Percentiles rank a stretch among this genome's conserved stretches.
These are phyloP conservation scores for Alethe diademata DNA, from an alignment of 2,113 vertebrate genomes.

Conservation along the genomic window DNA sequence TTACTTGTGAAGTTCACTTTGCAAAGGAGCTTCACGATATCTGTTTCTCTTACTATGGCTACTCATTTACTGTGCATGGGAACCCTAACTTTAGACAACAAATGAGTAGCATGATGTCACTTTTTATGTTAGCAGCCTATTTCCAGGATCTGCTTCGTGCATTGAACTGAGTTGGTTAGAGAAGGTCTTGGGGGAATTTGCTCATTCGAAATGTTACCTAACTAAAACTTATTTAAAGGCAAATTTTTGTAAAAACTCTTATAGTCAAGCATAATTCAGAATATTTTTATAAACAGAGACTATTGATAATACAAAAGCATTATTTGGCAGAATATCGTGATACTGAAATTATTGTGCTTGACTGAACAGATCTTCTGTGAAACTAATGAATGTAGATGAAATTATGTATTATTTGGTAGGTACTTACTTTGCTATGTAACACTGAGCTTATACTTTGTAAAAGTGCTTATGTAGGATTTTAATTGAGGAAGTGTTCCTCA, in stretches of 20 bases:
- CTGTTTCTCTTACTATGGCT: not conserved
- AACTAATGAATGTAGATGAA: not conserved
- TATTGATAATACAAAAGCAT: not conserved
- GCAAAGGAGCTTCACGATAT: not conserved
- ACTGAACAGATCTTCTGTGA: not conserved
- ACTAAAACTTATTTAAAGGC: not conserved
- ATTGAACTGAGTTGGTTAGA: not conserved
- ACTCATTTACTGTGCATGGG: not conserved
- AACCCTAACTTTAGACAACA: not conserved
- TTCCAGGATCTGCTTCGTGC: not conserved
- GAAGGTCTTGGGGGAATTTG: not conserved
- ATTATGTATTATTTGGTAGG: not conserved
- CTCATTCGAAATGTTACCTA: not conserved
- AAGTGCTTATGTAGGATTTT: not conserved
- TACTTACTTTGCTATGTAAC: not conserved
- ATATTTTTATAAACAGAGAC: not conserved
- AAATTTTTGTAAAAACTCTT: not conserved
- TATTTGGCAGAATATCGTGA: not conserved
- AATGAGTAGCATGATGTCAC: not conserved
- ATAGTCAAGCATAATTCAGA: not conserved
- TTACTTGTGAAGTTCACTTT: not conserved
- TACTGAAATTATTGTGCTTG: not conserved
- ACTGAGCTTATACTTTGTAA: not conserved
- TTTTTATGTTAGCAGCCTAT: not conserved
- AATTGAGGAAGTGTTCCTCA: not conserved